phyloP scores from a whole-genome alignment of 2,797 vertebrate genomes.

The Hybognathus amarus region DNA sequence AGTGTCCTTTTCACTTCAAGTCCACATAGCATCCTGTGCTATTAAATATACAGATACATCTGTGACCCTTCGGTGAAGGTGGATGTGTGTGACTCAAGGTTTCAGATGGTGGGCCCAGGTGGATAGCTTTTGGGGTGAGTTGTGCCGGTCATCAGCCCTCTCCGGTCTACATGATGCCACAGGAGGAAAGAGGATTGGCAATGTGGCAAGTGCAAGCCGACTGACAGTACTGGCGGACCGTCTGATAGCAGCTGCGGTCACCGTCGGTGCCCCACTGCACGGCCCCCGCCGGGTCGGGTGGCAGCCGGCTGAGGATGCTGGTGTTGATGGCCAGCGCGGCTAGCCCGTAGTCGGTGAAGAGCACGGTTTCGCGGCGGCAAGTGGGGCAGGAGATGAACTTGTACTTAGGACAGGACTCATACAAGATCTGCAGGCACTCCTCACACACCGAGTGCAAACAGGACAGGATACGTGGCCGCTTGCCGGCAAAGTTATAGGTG shows the following conservation, averaged over 20 bases:
- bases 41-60: conserved; percentile 83
- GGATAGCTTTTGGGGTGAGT: conserved; percentile 44
- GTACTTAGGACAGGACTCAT: conserved; percentile 98
- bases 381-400: conserved; percentile 99
- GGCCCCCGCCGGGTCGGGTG: conserved; percentile 85
- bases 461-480: conserved; percentile 95
- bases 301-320: conserved; percentile 96
- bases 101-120: conserved; percentile 47
- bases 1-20: conserved; percentile 72
- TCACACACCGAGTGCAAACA: conserved; percentile 98
- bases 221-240: conserved; percentile 98
- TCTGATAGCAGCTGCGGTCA: conserved; percentile 99
- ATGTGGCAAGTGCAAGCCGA: conserved; percentile 97
- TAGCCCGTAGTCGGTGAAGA: conserved; percentile 98
- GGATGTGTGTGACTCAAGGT: conserved; percentile 57
- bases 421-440: conserved; percentile 98
- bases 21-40: conserved; percentile 81
- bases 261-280: conserved; percentile 95
- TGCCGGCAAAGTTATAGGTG: conserved; percentile 94
- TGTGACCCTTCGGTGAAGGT: conserved; percentile 57
- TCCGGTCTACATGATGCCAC: conserved; percentile 92
- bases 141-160: conserved; percentile 28
- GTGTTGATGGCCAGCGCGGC: conserved; percentile 97
- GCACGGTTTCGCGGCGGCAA: conserved; percentile 95
- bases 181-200: conserved; percentile 94